A percentile compares a stretch with the other conserved stretches of the same genome.
Conservation (phyloP, 2,113 vertebrate genomes). For the Lepus europaeus region DNA sequence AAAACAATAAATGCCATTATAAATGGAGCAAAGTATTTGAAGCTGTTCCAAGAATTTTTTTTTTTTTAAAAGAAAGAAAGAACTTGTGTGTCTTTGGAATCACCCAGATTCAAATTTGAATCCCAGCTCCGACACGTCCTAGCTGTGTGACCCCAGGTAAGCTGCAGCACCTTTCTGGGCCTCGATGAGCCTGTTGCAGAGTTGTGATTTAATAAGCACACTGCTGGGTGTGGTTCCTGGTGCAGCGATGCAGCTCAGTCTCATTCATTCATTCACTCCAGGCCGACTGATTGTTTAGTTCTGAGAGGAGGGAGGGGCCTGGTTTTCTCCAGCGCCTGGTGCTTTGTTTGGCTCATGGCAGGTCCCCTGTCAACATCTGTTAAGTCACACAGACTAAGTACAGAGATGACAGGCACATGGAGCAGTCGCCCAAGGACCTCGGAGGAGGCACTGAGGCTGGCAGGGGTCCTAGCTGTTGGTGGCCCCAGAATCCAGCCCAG, state of each 20-base stretch:
- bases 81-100: background rate
- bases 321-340: background rate
- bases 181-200: background rate
- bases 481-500: background rate
- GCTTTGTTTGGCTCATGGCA: background rate
- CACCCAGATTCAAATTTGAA: background rate
- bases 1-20: conserved; percentile 68
- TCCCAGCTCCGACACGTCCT: background rate
- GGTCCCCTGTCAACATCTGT: background rate
- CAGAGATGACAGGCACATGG: conserved; percentile 17
- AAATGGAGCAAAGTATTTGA: conserved; percentile 63
- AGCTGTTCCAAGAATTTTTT: conserved; percentile 51
- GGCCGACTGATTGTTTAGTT: background rate
- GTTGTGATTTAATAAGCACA: background rate
- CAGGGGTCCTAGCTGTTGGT: background rate
- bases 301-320: background rate
- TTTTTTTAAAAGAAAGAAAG: background rate
- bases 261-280: background rate
- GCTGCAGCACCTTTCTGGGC: conserved; percentile 27
- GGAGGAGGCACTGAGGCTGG: background rate
- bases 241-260: background rate
- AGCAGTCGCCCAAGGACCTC: background rate
- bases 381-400: conserved; percentile 33
- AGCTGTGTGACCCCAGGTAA: background rate
- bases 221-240: background rate